Base-by-base conservation (phyloP, 30 jellyfish, hydroid and myxozoan genomes). In the Rhopilema esculentum region DNA sequence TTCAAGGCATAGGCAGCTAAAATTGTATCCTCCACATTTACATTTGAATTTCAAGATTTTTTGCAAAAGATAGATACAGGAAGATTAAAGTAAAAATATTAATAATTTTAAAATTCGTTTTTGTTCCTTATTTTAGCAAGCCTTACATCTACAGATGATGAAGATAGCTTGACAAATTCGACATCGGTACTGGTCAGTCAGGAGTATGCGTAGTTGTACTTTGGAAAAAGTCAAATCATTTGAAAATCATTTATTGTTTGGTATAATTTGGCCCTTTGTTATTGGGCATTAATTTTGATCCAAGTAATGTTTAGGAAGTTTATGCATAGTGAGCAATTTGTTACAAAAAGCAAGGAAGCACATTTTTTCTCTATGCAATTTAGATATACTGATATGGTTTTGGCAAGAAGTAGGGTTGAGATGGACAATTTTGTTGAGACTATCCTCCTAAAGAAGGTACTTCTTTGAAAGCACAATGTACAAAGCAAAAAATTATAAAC, bases 151-250 rank as follows among this genome's bases (percentile, higher is more conserved):
- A 33, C 82, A 15, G 90, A 80, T 80, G 94, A 85, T 20, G 94
- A 85, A 17, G 88, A 75, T 33, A 85, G 94, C 68, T 50, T 76
- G 88, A 62, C 77, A 23, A 85, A 85, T 49, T 85, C 94, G 26
- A 85, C 94, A n/a, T 85, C 94, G 15, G 88, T 74, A 12, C 77
- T 85, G 51, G 86, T 85, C 83, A 27, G 67, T 23, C 88, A 74
- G 66, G 77, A 80, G 27, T 75, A 85, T 67, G 88, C 88, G 68
- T 78, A 61, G 69, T 40, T 40, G 57, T 2, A 2, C 57, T 2
- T 40, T 12, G 12, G 12, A 40, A 12, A 40, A 40, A 40, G 57
- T 40, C 12, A 6, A 40, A 12, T 12, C 57, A 40, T 40, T 40
- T 40, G 12, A 40, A 40, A 12, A 40, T 40, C 57, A 2, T 40